Percentiles rank a stretch among this genome's conserved stretches.
These are phyloP conservation scores for Coreius guichenoti DNA, from an alignment of 2,797 vertebrate genomes.

Conservation along the genomic window DNA sequence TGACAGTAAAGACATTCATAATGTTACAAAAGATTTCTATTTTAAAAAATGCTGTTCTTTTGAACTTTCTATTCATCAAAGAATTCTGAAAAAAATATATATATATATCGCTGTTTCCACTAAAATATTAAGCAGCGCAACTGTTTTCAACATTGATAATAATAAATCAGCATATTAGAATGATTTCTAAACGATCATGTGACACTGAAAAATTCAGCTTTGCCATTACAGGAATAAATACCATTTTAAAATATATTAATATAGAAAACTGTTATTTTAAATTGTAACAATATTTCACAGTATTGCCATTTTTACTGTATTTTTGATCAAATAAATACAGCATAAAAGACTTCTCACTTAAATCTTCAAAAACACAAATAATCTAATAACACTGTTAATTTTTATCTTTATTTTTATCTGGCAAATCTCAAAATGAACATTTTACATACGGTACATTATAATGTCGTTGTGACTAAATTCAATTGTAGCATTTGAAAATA, in stretches of 20 bases:
- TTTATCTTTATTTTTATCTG: not conserved
- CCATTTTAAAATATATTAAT: not conserved
- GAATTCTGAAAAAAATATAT: not conserved
- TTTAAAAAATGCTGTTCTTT: not conserved
- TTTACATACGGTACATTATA: not conserved
- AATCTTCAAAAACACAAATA: not conserved
- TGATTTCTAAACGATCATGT: not conserved
- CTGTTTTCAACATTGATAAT: not conserved
- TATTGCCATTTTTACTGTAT: not conserved
- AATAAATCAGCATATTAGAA: not conserved
- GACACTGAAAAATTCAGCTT: not conserved
- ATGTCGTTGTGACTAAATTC: not conserved
- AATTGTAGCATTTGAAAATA: not conserved
- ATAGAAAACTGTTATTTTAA: not conserved
- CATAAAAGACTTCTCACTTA: not conserved
- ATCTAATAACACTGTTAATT: not conserved
- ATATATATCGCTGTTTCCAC: not conserved
- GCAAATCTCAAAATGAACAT: not conserved
- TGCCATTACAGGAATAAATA: not conserved
- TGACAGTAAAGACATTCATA: not conserved
- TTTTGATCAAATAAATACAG: not conserved
- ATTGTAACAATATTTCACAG: not conserved
- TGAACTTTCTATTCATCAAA: not conserved
- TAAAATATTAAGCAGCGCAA: not conserved
- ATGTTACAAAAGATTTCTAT: not conserved